Percentiles rank a stretch among this genome's conserved stretches.
Evolutionary conservation across 2,888 invertebrate species (phyloP).

Genomic region (Poecilus cupreus): DNA sequence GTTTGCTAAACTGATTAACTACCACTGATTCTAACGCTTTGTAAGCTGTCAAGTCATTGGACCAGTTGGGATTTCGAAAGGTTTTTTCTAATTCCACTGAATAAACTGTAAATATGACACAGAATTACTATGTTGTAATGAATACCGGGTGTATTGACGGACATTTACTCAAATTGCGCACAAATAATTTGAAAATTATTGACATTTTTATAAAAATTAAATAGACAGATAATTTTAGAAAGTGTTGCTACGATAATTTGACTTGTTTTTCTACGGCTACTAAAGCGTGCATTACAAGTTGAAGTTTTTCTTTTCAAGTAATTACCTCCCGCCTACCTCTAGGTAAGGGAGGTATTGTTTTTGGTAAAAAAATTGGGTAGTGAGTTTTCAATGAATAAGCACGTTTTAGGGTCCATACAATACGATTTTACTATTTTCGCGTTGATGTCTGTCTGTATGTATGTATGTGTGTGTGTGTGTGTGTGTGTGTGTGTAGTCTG

Average conservation of each 20-base stretch:
- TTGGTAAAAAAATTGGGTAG: no score
- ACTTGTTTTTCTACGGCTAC: neutral
- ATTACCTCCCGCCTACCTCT: no score
- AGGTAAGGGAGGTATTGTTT: no score
- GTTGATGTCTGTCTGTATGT: no score
- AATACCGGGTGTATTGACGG: neutral
- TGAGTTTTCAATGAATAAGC: no score
- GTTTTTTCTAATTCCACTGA: constrained; percentile 82
- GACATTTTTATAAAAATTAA: constrained; percentile 18
- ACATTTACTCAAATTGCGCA: constrained; percentile 47
- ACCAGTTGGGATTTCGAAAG: constrained; percentile 76
- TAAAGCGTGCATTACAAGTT: no score
- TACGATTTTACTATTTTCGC: no score
- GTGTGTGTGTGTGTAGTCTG: no score
- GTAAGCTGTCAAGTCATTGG: constrained; percentile 74
- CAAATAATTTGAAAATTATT: neutral
- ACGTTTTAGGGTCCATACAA: no score
- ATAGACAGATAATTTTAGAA: neutral
- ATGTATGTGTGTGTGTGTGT: no score
- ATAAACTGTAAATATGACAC: constrained; percentile 74
- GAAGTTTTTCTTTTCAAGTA: no score
- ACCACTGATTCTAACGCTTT: constrained; percentile 77
- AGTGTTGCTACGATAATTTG: neutral
- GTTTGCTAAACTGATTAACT: constrained; percentile 77
- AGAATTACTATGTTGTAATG: constrained; percentile 57